Evolutionary conservation across 2,113 vertebrate genomes (phyloP).

Genomic region (Lophius piscatorius): DNA sequence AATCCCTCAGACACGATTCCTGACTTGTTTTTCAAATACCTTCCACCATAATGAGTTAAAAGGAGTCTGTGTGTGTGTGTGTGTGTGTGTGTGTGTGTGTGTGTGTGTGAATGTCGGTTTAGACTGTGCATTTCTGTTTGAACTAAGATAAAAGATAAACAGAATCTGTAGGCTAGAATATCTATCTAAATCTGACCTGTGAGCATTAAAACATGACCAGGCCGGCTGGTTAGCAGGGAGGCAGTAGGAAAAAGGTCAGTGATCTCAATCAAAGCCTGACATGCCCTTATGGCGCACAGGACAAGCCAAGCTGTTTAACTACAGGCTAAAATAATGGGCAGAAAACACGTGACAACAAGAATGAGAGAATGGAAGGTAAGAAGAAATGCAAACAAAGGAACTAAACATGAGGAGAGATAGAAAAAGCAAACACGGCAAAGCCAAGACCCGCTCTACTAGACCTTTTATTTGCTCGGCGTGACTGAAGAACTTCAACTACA

Average conservation of each 20-base stretch:
- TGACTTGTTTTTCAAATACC: neutral
- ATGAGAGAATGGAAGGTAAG: neutral
- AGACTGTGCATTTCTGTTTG: constrained; percentile 4
- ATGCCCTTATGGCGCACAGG: constrained; percentile 57
- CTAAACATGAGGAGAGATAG: neutral
- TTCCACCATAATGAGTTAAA: no score
- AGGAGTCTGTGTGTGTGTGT: no score
- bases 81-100: no score
- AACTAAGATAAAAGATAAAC: constrained; percentile 26
- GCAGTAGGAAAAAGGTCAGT: constrained; percentile 58
- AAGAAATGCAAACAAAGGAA: neutral
- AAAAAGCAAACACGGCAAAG: neutral
- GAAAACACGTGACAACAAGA: constrained; percentile 29
- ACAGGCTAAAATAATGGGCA: constrained; percentile 45
- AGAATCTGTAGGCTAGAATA: constrained; percentile 5
- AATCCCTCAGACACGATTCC: constrained; percentile 7
- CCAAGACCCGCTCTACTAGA: no score
- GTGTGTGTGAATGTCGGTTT: neutral
- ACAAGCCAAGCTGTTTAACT: constrained; percentile 23
- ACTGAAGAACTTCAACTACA: no score
- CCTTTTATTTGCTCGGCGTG: no score
- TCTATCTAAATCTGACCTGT: constrained; percentile 24
- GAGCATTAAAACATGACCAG: constrained; percentile 41
- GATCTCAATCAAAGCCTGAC: constrained; percentile 56
- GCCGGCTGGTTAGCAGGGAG: constrained; percentile 14